A percentile compares a stretch with the other conserved stretches of the same genome.
Conservation (phyloP, 2,797 vertebrate species). For the Australoheros facetus region DNA sequence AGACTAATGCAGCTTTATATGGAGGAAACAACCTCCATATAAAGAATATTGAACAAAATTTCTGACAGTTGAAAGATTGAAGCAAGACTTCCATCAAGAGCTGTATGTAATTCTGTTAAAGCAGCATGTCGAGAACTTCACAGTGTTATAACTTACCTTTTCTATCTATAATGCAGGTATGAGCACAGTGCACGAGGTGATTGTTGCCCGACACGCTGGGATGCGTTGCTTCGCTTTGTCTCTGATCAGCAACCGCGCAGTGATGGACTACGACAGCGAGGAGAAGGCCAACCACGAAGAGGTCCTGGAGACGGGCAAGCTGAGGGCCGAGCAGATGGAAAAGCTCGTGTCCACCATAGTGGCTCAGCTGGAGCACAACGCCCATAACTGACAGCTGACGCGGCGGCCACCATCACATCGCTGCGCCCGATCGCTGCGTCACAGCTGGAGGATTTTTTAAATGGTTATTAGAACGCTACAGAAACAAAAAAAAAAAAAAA, state of each 20-base stretch:
- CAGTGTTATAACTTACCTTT: neutral
- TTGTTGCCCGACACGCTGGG: conserved; percentile 86
- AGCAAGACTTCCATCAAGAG: neutral
- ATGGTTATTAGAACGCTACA: neutral
- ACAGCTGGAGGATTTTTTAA: neutral
- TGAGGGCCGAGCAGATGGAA: conserved; percentile 81
- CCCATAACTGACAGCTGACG: conserved; percentile 41
- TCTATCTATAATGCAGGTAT: conserved; percentile 79
- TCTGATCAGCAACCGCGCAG: conserved; percentile 85
- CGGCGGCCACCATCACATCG: fast-evolving
- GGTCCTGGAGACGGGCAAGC: conserved; percentile 82
- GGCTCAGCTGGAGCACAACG: conserved; percentile 68
- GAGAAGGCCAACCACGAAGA: conserved; percentile 87
- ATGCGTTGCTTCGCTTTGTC: conserved; percentile 89
- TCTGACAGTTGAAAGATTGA: neutral
- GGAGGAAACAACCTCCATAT: fast-evolving
- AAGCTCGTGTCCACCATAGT: conserved; percentile 82
- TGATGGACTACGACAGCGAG: conserved; percentile 85
- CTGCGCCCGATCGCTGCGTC: neutral
- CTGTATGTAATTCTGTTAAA: neutral
- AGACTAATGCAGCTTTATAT: neutral
- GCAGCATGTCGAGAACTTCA: fast-evolving
- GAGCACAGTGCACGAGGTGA: conserved; percentile 91
- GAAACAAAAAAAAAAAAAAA: neutral
- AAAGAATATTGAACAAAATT: neutral